Percentiles rank a stretch among this genome's conserved stretches.
phyloP scores from a whole-genome alignment of 2,113 vertebrate species.

The Psephotus haematonotus region DNA sequence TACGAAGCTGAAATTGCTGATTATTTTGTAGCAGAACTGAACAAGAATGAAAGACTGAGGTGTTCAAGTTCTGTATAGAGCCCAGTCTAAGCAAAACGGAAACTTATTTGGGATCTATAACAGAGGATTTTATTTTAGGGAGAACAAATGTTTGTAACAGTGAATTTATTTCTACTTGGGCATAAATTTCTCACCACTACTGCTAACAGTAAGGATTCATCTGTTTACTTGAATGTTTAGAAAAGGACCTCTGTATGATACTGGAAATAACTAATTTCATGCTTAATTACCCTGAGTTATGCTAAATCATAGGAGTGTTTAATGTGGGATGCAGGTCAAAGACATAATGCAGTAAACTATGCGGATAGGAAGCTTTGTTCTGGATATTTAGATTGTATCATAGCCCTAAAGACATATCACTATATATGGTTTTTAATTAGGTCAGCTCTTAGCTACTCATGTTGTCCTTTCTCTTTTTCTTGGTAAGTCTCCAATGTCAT shows the following conservation, averaged over 20 bases:
- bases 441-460: not conserved
- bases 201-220: not conserved
- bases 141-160: not conserved
- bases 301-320: not conserved
- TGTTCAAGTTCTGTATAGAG: not conserved
- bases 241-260: not conserved
- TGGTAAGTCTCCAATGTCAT: not conserved
- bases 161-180: not conserved
- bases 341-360: not conserved
- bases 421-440: not conserved
- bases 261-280: not conserved
- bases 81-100: not conserved
- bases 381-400: not conserved
- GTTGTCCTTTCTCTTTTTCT: not conserved
- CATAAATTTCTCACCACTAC: not conserved
- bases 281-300: not conserved
- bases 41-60: not conserved
- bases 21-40: not conserved
- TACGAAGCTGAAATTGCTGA: not conserved
- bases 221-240: not conserved
- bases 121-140: not conserved
- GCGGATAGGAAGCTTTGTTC: not conserved
- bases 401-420: not conserved
- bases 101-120: not conserved
- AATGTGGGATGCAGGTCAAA: not conserved